phyloP scores from a whole-genome alignment of 2,888 invertebrate genomes.

The Plemyria rubiginata region DNA sequence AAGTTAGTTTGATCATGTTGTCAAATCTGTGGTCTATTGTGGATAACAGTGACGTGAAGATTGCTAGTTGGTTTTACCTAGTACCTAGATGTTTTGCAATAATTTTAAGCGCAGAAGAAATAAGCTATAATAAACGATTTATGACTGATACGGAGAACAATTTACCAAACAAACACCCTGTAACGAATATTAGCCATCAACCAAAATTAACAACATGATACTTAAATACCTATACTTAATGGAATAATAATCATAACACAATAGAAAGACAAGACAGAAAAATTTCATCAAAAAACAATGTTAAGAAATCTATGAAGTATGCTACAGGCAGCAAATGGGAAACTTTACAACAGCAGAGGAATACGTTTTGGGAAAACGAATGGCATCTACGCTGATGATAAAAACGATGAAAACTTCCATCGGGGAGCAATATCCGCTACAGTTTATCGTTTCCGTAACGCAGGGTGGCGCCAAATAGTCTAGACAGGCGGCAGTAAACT shows the following conservation, averaged over 20 bases:
- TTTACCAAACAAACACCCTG: too few species aligned
- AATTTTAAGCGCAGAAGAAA: not conserved
- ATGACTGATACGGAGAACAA: not conserved
- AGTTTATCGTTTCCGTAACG: constrained; percentile 16
- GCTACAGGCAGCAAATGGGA: too few species aligned
- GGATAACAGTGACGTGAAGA: constrained; percentile 29
- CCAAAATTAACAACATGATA: too few species aligned
- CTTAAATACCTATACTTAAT: too few species aligned
- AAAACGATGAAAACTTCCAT: constrained; percentile 10
- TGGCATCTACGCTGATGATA: not conserved
- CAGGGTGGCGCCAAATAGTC: constrained; percentile 25
- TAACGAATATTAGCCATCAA: too few species aligned
- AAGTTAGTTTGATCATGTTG: constrained; percentile 2
- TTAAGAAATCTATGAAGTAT: too few species aligned
- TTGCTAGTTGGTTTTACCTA: constrained; percentile 24
- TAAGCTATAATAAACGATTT: constrained; percentile 2
- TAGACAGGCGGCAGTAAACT: constrained; percentile 33
- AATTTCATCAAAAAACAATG: too few species aligned
- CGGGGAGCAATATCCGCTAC: constrained; percentile 20
- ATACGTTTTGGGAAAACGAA: not conserved
- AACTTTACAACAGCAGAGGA: not conserved
- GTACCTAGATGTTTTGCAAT: constrained; percentile 20
- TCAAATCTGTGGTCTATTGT: constrained; percentile 27
- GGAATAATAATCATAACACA: too few species aligned
- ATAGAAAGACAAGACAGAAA: too few species aligned